Evolutionary conservation across 1,140 invertebrate genomes (phyloP).

Genomic region (Dysdera silvatica): DNA sequence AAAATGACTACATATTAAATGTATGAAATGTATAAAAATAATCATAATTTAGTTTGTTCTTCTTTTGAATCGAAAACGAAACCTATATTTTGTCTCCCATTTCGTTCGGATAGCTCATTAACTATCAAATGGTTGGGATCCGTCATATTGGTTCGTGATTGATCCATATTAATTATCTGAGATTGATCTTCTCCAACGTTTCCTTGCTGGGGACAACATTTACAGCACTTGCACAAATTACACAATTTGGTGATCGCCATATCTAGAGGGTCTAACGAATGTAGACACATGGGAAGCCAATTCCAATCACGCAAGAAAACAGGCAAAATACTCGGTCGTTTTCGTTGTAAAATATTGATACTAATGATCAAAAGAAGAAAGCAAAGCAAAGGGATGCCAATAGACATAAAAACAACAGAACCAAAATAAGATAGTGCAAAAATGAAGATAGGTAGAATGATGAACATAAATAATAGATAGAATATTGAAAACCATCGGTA

Average conservation of each 20-base stretch:
- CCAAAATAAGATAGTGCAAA: slow-evolving; percentile 46
- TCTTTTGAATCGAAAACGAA: too few species aligned
- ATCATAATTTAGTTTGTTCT: too few species aligned
- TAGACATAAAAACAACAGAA: slow-evolving; percentile 33
- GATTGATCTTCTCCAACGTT: background rate
- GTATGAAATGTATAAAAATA: too few species aligned
- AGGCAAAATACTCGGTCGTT: slow-evolving; percentile 44
- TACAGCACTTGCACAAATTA: slow-evolving; percentile 10
- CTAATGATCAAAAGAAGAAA: slow-evolving; percentile 39
- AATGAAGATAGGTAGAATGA: slow-evolving; percentile 47
- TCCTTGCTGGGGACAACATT: background rate
- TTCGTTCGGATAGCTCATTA: too few species aligned
- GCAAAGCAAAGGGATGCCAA: slow-evolving; percentile 40
- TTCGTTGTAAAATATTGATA: slow-evolving; percentile 46
- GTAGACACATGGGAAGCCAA: slow-evolving; percentile 49
- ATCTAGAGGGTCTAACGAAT: slow-evolving; percentile 48
- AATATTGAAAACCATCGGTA: slow-evolving; percentile 54
- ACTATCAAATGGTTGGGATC: too few species aligned
- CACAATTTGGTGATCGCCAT: slow-evolving; percentile 29
- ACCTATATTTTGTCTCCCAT: too few species aligned
- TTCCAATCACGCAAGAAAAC: slow-evolving; percentile 46
- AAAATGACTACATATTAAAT: too few species aligned
- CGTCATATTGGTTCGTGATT: background rate
- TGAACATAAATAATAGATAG: slow-evolving; percentile 51
- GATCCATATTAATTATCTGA: background rate